A percentile compares a stretch with the other conserved stretches of the same genome.
Conservation (phyloP, 2,113 vertebrate species). For the Baryphthengus martii region DNA sequence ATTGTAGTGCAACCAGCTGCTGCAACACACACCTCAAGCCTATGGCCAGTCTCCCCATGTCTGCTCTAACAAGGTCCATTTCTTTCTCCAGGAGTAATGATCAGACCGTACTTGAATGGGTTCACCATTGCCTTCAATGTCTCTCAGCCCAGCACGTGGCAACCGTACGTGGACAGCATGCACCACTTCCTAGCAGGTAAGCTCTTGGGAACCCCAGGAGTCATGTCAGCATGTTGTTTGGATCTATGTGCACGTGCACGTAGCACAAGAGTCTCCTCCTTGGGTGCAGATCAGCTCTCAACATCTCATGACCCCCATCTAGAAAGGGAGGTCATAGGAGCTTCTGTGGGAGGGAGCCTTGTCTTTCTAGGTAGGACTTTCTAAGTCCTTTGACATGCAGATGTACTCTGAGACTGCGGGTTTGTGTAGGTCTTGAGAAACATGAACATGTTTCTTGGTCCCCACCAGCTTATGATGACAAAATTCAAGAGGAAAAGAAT, state of each 20-base stretch:
- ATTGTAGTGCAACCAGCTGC: accelerated
- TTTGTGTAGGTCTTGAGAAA: neutral
- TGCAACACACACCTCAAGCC: neutral
- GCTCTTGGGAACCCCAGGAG: neutral
- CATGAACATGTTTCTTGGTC: neutral
- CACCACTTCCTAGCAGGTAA: slow-evolving; percentile 88
- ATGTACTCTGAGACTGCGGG: neutral
- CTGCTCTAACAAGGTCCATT: neutral
- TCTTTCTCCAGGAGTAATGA: slow-evolving; percentile 89
- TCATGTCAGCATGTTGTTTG: accelerated
- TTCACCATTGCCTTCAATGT: slow-evolving; percentile 87
- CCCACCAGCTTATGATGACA: slow-evolving; percentile 87
- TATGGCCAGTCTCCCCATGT: neutral
- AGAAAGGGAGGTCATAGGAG: neutral
- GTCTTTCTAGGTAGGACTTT: neutral
- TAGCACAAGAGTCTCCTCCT: neutral
- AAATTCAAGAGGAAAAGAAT: slow-evolving; percentile 89
- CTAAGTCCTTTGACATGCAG: accelerated
- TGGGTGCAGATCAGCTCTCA: neutral
- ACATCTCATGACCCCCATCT: neutral
- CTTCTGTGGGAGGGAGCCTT: neutral
- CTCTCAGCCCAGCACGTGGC: slow-evolving; percentile 87
- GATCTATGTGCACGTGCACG: no score
- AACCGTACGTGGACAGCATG: slow-evolving; percentile 83
- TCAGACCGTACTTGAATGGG: slow-evolving; percentile 85